phyloP scores from a whole-genome alignment of 2,888 invertebrate species.

The Callosobruchus maculatus region DNA sequence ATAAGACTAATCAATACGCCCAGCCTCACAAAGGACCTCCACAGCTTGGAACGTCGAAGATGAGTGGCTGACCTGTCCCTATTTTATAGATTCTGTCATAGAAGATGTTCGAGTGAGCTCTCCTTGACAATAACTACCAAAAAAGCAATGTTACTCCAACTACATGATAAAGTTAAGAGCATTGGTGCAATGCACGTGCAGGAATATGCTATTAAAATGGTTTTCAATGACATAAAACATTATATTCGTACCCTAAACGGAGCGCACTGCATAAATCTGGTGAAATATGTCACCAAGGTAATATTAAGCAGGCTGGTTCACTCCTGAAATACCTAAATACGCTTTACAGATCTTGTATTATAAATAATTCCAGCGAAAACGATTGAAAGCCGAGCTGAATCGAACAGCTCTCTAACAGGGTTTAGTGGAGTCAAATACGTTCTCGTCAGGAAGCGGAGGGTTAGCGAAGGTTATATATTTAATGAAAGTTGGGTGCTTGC shows the following conservation, averaged over 20 bases:
- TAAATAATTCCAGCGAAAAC: background rate
- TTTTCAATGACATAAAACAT: too few relatives aligned
- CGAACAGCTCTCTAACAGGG: background rate
- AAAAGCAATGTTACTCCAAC: too few relatives aligned
- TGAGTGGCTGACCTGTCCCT: too few relatives aligned
- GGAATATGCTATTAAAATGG: too few relatives aligned
- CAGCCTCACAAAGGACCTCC: too few relatives aligned
- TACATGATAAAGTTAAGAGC: too few relatives aligned
- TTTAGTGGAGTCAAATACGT: background rate
- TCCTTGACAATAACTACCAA: too few relatives aligned
- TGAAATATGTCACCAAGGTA: background rate
- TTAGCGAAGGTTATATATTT: background rate
- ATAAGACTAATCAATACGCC: too few relatives aligned
- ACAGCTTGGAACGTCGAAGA: too few relatives aligned
- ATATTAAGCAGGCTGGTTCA: background rate
- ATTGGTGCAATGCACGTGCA: too few relatives aligned
- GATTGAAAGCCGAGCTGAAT: background rate
- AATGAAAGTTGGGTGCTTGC: background rate
- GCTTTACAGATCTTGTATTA: background rate
- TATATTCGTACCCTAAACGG: background rate
- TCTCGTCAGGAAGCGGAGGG: background rate
- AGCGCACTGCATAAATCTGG: background rate
- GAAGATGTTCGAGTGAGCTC: too few relatives aligned
- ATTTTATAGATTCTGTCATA: too few relatives aligned
- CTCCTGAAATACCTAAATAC: background rate